Base-by-base conservation (phyloP, 2,888 invertebrate species). In the Caenorhabditis virilis region DNA sequence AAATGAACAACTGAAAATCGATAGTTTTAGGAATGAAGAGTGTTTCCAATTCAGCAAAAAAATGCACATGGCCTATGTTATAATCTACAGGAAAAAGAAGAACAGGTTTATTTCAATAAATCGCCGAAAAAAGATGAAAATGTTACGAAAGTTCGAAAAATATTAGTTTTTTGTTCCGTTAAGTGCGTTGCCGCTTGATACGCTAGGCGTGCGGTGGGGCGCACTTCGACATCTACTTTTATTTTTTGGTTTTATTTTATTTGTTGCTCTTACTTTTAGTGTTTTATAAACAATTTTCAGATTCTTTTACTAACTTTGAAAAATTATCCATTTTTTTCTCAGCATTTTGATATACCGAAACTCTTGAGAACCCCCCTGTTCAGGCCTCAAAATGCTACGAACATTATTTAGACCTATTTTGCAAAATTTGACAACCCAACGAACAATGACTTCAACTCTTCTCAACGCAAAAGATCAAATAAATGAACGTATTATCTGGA, bases 401-500 rank as follows among this genome's bases (percentile, higher is more conserved):
- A 42, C 2, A 20, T 9, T 42, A 9, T 18, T 42, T 42, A 20
- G 18, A 6, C n/a, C 38, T 38, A 16, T 9, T 38, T 39, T 26
- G 13, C 7, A 6, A n/a, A n/a, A 1, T 41, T 16, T 7, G 13
- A 27, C 18, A 35, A 42, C 18, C 11, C n/a, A 20, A 18, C 41
- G 23, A 25, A 30, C 50, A 45, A n/a, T 42, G 26, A 63, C 58
- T 57, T 63, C 57, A 2, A 58, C 63, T 2, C 50, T 62, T 13
- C 36, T 30, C 20, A 47, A 59, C n/a, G 51, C 50, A 2, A 56
- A 48, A 11, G 60, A 65, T 33, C 26, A 26, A 13, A 45, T 65
- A 16, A 54, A 64, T 9, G 41, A 65, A 16, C 64, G 75, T 11
- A 57, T 80, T 35, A 66, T 80, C 30, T 79, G 76, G 79, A 68